Base-by-base conservation (phyloP, 2,797 vertebrate species). In the Coregonus suidteri region DNA sequence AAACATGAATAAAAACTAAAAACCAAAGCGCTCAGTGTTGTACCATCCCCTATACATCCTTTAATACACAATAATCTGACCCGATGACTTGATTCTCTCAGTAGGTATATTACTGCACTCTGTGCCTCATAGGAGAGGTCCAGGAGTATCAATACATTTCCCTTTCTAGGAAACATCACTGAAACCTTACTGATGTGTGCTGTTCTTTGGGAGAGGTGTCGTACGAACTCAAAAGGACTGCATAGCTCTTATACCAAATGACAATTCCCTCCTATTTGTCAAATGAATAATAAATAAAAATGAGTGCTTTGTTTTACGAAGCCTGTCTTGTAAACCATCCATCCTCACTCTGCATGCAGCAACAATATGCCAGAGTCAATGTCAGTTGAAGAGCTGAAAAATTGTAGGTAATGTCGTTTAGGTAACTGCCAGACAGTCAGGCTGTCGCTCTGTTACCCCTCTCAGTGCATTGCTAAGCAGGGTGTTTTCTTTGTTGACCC, bases 1-100 rank as follows among this genome's bases (percentile, higher is more conserved):
- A 56, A 53, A 30, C 53, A 70, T n/a, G 0, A 70, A 68, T 14
- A 70, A 73, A 65, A 51, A 64, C 67, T 78, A 71, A 7, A 77
- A 6, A 62, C 1, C 2, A 0, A 14, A 51, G 41, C 7, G 41
- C 41, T 47, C 41, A 47, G 41, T 47, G 41, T 47, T 47, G 41
- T 13, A 73, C 3, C 51, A 5, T 31, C 34, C 18, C 41, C 41
- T 47, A 47, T 4, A 13, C 20, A 20, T 75, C 31, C 68, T 74
- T 59, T 16, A 59, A 71, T 16, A 68, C 30, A 35, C 16, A 68
- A 15, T 15, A 67, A 35, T 67, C 14, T 1, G 7, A 70, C 68
- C 37, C 6, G 15, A 34, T 15, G 31, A 35, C 66, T 67, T 16
- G 25, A 16, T 34, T 15, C 51, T 20, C 25, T 15, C 15, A 31